Evolutionary conservation across 1,140 invertebrate species (phyloP).

Genomic region (Lepidurus apus): DNA sequence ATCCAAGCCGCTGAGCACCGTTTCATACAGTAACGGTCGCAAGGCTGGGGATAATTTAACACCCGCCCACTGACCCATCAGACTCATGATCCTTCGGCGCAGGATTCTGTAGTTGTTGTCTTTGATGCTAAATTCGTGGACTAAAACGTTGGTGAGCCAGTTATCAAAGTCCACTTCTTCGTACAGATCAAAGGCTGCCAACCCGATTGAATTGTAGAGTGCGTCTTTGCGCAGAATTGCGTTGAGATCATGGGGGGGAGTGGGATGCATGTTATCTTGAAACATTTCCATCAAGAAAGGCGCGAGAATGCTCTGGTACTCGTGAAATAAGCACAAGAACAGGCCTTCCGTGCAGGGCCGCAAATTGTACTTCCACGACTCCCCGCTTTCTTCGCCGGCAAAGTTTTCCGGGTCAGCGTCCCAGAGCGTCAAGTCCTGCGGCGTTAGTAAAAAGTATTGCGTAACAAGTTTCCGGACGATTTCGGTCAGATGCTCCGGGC

Average conservation of each 20-base stretch:
- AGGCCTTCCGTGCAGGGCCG: slow-evolving; percentile 80
- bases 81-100: slow-evolving; percentile 76
- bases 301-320: slow-evolving; percentile 63
- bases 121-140: slow-evolving; percentile 72
- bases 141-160: slow-evolving; percentile 80
- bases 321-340: slow-evolving; percentile 75
- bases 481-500: slow-evolving; percentile 59
- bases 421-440: slow-evolving; percentile 80
- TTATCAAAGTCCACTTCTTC: slow-evolving; percentile 90
- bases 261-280: slow-evolving; percentile 54
- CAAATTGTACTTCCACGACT: slow-evolving; percentile 86
- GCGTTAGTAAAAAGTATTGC: slow-evolving; percentile 79
- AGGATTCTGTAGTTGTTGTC: slow-evolving; percentile 83
- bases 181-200: slow-evolving; percentile 84
- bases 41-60: slow-evolving; percentile 76
- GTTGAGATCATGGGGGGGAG: slow-evolving; percentile 62
- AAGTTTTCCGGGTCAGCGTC: slow-evolving; percentile 84
- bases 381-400: slow-evolving; percentile 76
- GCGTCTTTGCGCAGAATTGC: slow-evolving; percentile 83
- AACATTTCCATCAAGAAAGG: slow-evolving; percentile 69
- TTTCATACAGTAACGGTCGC: slow-evolving; percentile 76
- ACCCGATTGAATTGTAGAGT: slow-evolving; percentile 87
- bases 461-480: slow-evolving; percentile 78
- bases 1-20: slow-evolving; percentile 47
- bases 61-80: slow-evolving; percentile 78